Conservation (phyloP, 2,113 vertebrate genomes). For the Oncorhynchus tshawytscha region DNA sequence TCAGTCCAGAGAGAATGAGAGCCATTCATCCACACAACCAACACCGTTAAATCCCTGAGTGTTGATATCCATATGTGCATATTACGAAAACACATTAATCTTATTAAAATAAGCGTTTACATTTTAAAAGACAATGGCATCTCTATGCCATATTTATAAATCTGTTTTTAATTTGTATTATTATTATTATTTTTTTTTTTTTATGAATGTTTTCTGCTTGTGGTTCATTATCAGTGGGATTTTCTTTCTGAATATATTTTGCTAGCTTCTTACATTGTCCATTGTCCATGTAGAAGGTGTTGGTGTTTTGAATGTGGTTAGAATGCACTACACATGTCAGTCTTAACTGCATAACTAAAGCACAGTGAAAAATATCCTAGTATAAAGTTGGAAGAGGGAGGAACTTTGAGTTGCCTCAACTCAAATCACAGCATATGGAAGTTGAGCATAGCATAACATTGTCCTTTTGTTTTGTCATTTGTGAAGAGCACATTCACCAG, state of each 20-base stretch:
- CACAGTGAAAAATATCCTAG: conserved; percentile 55
- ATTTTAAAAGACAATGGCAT: conserved; percentile 32
- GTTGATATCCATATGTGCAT: conserved; percentile 9
- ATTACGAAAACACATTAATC: background rate
- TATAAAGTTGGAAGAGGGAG: background rate
- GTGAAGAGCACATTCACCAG: conserved; percentile 55
- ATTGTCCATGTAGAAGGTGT: conserved; percentile 16
- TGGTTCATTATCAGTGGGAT: conserved; percentile 8
- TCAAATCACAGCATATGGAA: conserved; percentile 1
- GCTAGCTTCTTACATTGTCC: conserved; percentile 1
- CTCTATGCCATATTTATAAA: background rate
- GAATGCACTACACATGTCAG: conserved; percentile 31
- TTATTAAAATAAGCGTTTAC: background rate
- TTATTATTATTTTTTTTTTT: background rate
- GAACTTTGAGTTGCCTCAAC: conserved; percentile 12
- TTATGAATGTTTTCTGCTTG: background rate
- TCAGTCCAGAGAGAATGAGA: background rate
- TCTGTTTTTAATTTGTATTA: background rate
- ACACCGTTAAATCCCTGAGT: conserved; percentile 21
- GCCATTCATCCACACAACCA: conserved; percentile 18
- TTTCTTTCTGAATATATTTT: conserved; percentile 31
- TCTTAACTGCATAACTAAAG: conserved; percentile 49
- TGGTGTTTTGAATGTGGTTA: conserved; percentile 24
- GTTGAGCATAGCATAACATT: background rate
- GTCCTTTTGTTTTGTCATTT: conserved; percentile 29